These are phyloP conservation scores for Eilema griseolum DNA, from an alignment of 2,888 invertebrate genomes.

Conservation along the genomic window DNA sequence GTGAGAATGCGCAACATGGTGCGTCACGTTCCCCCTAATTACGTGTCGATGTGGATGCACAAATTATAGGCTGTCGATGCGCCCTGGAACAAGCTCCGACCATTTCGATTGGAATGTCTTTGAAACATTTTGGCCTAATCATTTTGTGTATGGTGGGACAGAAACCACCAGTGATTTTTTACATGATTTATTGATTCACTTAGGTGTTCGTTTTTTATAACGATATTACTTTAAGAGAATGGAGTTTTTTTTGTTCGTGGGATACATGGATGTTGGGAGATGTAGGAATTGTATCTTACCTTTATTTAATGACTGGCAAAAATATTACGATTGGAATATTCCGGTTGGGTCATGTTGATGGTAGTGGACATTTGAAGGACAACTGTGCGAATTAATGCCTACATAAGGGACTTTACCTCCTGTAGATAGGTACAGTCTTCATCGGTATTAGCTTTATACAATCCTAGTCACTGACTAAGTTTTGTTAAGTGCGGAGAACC, in stretches of 20 bases:
- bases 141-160: constrained; percentile 51
- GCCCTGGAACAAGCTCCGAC: constrained; percentile 62
- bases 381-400: neutral
- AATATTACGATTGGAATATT: constrained; percentile 39
- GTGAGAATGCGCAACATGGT: constrained; percentile 79
- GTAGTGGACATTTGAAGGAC: constrained; percentile 3
- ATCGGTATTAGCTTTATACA: too few species aligned
- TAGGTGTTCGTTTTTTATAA: constrained; percentile 42
- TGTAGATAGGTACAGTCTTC: neutral
- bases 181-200: constrained; percentile 56
- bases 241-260: constrained; percentile 38
- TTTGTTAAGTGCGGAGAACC: too few species aligned
- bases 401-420: neutral
- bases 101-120: constrained; percentile 62
- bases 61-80: constrained; percentile 80
- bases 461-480: too few species aligned
- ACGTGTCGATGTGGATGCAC: constrained; percentile 78
- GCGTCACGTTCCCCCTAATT: constrained; percentile 81
- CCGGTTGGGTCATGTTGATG: constrained; percentile 35
- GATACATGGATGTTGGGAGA: constrained; percentile 20
- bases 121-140: constrained; percentile 66
- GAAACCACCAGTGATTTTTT: constrained; percentile 48
- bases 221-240: constrained; percentile 40
- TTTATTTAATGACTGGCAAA: constrained; percentile 51
- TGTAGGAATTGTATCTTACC: constrained; percentile 40